Evolutionary conservation across 2,888 invertebrate genomes (phyloP).

Genomic region (Drosophila cognata): DNA sequence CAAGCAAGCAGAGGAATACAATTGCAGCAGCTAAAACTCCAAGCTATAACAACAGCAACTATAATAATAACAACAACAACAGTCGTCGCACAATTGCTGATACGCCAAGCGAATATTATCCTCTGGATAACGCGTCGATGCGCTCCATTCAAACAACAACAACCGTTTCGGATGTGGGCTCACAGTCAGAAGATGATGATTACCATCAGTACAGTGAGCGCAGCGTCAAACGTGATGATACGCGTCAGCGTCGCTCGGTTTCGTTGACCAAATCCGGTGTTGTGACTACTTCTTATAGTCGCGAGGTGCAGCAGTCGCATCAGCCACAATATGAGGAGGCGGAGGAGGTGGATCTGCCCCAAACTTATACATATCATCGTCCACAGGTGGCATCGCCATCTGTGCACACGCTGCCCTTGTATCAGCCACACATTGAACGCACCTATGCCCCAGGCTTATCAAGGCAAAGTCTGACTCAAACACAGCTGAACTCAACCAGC

Average conservation of each 20-base stretch:
- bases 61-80: slow-evolving; percentile 23
- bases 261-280: slow-evolving; percentile 80
- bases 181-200: slow-evolving; percentile 62
- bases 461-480: slow-evolving; percentile 50
- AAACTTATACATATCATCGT: slow-evolving; percentile 56
- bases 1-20: slow-evolving; percentile 14
- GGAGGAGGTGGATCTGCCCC: slow-evolving; percentile 51
- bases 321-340: slow-evolving; percentile 46
- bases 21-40: slow-evolving; percentile 10
- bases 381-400: slow-evolving; percentile 34
- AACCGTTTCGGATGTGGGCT: slow-evolving; percentile 58
- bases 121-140: slow-evolving; percentile 20
- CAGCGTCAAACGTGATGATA: slow-evolving; percentile 11
- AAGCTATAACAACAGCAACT: slow-evolving; percentile 17
- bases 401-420: slow-evolving; percentile 21
- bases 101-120: slow-evolving; percentile 19
- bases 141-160: slow-evolving; percentile 49
- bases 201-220: slow-evolving; percentile 18
- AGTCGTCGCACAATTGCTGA: slow-evolving; percentile 71
- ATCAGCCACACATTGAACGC: slow-evolving; percentile 40
- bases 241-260: slow-evolving; percentile 67
- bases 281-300: slow-evolving; percentile 82
- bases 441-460: slow-evolving; percentile 21
- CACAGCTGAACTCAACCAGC: slow-evolving; percentile 63
- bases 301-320: slow-evolving; percentile 55